These are phyloP conservation scores for Drosophila takahashii DNA, from an alignment of 1,140 invertebrate genomes.

Conservation along the genomic window DNA sequence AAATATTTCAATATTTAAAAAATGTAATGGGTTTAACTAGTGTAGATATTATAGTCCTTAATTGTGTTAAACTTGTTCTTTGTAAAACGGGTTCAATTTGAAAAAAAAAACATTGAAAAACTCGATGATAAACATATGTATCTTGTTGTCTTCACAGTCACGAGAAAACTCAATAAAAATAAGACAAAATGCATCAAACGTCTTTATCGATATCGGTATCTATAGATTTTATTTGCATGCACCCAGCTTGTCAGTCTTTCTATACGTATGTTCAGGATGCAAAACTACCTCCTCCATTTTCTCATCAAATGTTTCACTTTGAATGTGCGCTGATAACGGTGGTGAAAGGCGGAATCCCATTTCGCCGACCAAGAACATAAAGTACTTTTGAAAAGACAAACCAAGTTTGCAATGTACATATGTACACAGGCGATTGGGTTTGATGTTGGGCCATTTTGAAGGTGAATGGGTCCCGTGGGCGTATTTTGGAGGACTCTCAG, in stretches of 20 bases:
- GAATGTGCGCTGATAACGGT: neutral
- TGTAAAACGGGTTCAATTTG: too few species aligned
- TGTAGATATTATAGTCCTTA: too few species aligned
- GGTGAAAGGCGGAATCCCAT: constrained; percentile 1
- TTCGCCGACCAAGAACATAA: constrained; percentile 14
- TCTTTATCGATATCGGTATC: neutral
- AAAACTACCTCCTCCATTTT: constrained; percentile 2
- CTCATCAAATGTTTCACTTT: constrained; percentile 22
- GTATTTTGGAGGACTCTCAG: constrained; percentile 47
- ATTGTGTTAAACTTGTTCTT: too few species aligned
- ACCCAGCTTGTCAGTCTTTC: neutral
- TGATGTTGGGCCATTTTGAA: constrained; percentile 38
- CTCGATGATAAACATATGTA: neutral
- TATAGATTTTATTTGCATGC: constrained; percentile 6
- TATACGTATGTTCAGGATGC: neutral
- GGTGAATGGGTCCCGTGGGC: constrained; percentile 64
- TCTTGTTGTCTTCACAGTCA: neutral
- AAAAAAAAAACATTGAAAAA: too few species aligned
- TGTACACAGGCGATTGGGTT: constrained; percentile 31
- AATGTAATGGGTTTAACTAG: too few species aligned
- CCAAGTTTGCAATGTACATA: constrained; percentile 20
- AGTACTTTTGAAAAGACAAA: constrained; percentile 18
- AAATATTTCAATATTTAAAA: too few species aligned
- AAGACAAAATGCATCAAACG: neutral
- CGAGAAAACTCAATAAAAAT: neutral